A percentile compares a stretch with the other conserved stretches of the same genome.
Evolutionary conservation across 2,797 vertebrate genomes (phyloP).

Genomic region (Schizopygopsis pylzovi): DNA sequence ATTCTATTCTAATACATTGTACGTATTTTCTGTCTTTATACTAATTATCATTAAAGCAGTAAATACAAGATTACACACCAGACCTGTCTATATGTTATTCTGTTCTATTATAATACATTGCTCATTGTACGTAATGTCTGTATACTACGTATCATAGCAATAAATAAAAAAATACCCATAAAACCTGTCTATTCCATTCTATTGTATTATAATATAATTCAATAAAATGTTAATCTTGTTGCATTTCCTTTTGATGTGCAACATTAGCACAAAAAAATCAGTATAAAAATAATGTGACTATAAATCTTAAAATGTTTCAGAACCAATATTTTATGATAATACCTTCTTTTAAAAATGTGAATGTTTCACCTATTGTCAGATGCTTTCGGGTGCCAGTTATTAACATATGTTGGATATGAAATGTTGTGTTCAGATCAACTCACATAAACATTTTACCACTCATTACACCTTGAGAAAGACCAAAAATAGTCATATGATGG

Average conservation of each 20-base stretch:
- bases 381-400: background rate
- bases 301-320: background rate
- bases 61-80: background rate
- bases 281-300: background rate
- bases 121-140: too few species aligned
- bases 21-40: background rate
- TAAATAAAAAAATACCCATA: too few species aligned
- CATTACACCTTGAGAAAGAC: slow-evolving; percentile 6
- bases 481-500: slow-evolving; percentile 14
- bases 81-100: background rate
- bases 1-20: background rate
- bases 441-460: slow-evolving; percentile 1
- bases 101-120: background rate
- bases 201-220: background rate
- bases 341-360: background rate
- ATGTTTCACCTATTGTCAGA: background rate
- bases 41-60: background rate
- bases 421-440: background rate
- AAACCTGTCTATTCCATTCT: background rate
- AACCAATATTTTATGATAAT: background rate
- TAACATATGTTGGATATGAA: background rate
- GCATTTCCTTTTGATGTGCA: background rate
- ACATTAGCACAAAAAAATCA: background rate
- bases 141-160: too few species aligned
- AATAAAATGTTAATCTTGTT: background rate